Base-by-base conservation (phyloP, 2,113 vertebrate genomes). In the Lonchura striata region DNA sequence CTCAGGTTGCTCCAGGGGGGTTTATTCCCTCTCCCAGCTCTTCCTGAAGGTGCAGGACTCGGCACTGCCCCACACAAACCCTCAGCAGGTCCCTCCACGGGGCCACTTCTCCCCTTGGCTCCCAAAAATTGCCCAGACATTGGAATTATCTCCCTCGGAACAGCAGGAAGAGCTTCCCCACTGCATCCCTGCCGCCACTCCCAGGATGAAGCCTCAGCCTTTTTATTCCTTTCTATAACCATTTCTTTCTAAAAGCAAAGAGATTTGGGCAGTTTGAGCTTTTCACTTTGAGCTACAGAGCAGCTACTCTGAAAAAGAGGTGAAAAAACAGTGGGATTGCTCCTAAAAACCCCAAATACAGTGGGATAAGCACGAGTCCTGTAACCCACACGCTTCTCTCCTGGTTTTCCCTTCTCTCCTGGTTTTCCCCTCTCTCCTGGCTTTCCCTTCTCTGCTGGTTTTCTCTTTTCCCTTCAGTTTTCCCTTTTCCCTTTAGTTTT, bases 351-450 rank as follows among this genome's bases (percentile, higher is more conserved):
- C 6, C 4, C 7, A 69, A 37, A 53, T 12, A 16, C 7, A 42
- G 17, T 0, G 2, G 47, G 60, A 42, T 19, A n/a, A 54, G 37
- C 0, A 1, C 5, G 2, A 14, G 33, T 30, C 35, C 13, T 57
- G 41, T 28, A 35, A 28, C 16, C 22, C 1, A 7, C 10, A 21
- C 2, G 0, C 20, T 74, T 13, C 53, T 35, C 54, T 60, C 15
- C 35, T 35, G 56, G 6, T 0, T 50, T 71, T 52, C 6, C 10
- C 15, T 41, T 11, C 8, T 17, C 11, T 70, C 27, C 11, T 25
- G 41, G 41, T 50, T 52, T 52, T 28, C 50, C 50, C 50, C 17
- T 52, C 16, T 28, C 50, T 14, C 15, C 17, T 39, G 41, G 41
- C 14, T 42, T 42, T 42, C 15, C 42, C 42, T 42, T 7, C 15